These are phyloP conservation scores for Rhimphoctona megacephalus DNA, from an alignment of 2,888 invertebrate genomes.

Conservation along the genomic window DNA sequence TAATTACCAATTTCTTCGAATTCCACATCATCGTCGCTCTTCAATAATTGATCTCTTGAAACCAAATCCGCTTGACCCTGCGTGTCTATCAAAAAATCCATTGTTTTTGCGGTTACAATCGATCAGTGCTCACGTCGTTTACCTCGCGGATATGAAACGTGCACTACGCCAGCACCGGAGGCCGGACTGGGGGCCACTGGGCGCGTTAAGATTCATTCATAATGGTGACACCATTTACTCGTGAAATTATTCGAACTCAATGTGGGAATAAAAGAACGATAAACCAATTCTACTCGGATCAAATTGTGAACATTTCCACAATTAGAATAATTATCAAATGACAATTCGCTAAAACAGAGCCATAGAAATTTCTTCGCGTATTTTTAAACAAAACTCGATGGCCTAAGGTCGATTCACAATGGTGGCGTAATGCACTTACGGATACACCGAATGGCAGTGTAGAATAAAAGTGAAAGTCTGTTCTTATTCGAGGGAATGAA, in stretches of 20 bases:
- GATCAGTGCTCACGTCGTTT: conserved; percentile 39
- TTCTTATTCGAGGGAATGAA: no score
- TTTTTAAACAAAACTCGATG: no score
- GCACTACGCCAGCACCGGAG: background rate
- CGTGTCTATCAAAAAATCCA: conserved; percentile 88
- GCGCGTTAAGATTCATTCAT: background rate
- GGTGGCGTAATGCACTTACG: no score
- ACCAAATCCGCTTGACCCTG: conserved; percentile 85
- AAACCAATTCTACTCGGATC: no score
- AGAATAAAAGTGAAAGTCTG: no score
- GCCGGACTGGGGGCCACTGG: no score
- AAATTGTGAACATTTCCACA: no score
- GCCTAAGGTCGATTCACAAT: no score
- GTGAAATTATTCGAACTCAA: background rate
- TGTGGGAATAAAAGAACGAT: background rate
- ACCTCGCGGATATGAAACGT: conserved; percentile 25
- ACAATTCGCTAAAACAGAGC: no score
- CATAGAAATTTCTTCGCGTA: no score
- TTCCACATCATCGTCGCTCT: conserved; percentile 78
- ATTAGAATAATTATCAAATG: no score
- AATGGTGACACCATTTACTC: background rate
- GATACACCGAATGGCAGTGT: no score
- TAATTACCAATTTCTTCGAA: conserved; percentile 71
- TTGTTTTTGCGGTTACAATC: conserved; percentile 73
- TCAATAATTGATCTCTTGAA: conserved; percentile 81